A percentile compares a stretch with the other conserved stretches of the same genome.
Conservation (phyloP, 2,888 invertebrate species). For the Trilocha varians region DNA sequence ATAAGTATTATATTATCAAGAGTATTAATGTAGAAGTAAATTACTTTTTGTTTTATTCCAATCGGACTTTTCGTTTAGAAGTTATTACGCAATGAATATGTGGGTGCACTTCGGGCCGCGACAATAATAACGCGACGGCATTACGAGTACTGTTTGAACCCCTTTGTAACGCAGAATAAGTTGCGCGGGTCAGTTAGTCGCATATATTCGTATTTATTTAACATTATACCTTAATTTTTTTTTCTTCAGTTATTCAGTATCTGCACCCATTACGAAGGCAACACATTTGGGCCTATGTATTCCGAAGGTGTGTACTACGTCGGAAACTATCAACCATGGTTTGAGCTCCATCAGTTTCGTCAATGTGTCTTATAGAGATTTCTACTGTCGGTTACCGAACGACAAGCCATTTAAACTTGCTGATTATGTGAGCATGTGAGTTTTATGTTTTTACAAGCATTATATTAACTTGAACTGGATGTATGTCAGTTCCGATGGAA, state of each 20-base stretch:
- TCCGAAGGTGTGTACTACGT: slow-evolving; percentile 32
- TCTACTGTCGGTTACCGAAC: slow-evolving; percentile 39
- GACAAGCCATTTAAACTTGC: slow-evolving; percentile 38
- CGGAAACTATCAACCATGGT: slow-evolving; percentile 27
- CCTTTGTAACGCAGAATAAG: too few species aligned
- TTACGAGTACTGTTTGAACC: too few species aligned
- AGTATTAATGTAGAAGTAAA: too few species aligned
- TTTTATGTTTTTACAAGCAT: slow-evolving; percentile 5
- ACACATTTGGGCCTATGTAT: slow-evolving; percentile 31
- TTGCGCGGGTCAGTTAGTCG: too few species aligned
- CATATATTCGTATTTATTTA: background rate
- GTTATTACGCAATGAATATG: too few species aligned
- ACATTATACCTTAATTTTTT: background rate
- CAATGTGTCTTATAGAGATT: slow-evolving; percentile 29
- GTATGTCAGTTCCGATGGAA: background rate
- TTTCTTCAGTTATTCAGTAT: slow-evolving; percentile 23
- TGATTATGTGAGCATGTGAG: slow-evolving; percentile 45
- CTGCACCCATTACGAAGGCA: slow-evolving; percentile 7
- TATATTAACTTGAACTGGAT: too few species aligned
- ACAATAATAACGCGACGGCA: too few species aligned
- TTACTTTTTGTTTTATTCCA: too few species aligned
- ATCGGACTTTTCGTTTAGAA: too few species aligned
- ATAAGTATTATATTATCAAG: too few species aligned
- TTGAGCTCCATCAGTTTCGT: slow-evolving; percentile 16
- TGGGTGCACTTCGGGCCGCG: too few species aligned